phyloP scores from a whole-genome alignment of 2,797 vertebrate genomes.

The Cygnus olor region DNA sequence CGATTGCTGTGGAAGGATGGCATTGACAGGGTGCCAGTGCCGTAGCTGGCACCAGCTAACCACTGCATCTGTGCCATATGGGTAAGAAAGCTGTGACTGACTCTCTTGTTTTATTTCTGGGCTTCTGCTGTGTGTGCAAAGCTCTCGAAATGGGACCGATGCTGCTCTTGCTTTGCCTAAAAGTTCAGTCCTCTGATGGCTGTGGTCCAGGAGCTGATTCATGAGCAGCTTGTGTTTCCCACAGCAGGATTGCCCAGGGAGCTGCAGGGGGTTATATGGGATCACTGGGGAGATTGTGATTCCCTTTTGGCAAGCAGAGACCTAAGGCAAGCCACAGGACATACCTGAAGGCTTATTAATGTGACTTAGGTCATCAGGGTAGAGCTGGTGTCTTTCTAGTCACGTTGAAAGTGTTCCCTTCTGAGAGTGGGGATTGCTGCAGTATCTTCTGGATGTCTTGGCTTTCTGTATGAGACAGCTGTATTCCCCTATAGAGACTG shows the following conservation, averaged over 20 bases:
- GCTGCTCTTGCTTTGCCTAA: not conserved
- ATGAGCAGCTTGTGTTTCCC: not conserved
- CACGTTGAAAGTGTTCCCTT: not conserved
- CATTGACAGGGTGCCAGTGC: not conserved
- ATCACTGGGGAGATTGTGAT: not conserved
- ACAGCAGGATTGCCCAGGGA: not conserved
- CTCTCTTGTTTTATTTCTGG: not conserved
- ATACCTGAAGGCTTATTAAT: not conserved
- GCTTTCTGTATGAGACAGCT: not conserved
- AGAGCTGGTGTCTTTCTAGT: not conserved
- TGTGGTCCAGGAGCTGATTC: not conserved
- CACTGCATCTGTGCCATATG: not conserved
- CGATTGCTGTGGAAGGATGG: not conserved
- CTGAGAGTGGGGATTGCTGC: not conserved
- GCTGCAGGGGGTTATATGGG: not conserved
- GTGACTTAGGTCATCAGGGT: not conserved
- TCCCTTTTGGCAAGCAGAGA: not conserved
- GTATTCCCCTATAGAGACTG: not conserved
- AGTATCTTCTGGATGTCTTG: not conserved
- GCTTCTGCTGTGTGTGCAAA: not conserved
- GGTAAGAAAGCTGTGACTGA: rapidly evolving
- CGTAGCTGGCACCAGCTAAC: not conserved
- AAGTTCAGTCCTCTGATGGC: not conserved
- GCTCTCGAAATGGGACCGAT: not conserved
- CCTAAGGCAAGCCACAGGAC: not conserved